Evolutionary conservation across 1,140 invertebrate species (phyloP), one percentile per base, ranked within the genome.

Genomic region (Augochlora pura): DNA sequence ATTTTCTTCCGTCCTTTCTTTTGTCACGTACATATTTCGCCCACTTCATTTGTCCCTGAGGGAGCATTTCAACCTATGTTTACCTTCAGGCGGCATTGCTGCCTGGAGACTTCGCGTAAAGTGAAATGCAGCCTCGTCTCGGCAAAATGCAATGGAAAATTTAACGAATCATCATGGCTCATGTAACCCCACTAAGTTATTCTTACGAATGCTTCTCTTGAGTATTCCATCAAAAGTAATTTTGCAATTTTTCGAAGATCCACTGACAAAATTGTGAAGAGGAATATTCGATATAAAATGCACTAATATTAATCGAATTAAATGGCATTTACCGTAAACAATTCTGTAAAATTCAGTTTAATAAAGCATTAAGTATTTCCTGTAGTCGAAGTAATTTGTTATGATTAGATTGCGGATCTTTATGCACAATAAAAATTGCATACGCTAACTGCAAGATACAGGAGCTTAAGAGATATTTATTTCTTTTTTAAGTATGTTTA

Each of bases 11-110:
- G 46, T 80, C 67, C 63, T 60, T 80, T 63, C 76, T 72, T 83
- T 80, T 88, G 87, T 86, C 86, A 67, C 80, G 66, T 66, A 77
- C 87, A 66, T 85, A 88, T 88, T 82, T 85, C 68, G 73, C 67
- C 70, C 77, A 69, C 81, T 86, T 86, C 83, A 77, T 88, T 81
- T 75, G 80, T 82, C 87, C 88, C 88, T 64, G 69, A 85, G 88
- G 88, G 81, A 82, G 84, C 81, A 76, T 87, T 80, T 87, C 86
- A 80, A 57, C 66, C 80, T 82, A 65, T 77, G 81, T 86, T 79
- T 79, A 66, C 70, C 77, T 79, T 66, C 63, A 27, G 77, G 70
- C 77, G 63, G 67, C 77, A 79, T 73, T 59, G 71, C 77, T 67
- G 71, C 63, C 77, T 49, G 21, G 70, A 79, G 77, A 74, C 77